These are phyloP conservation scores for Alaudala cheleensis DNA, from an alignment of 2,113 vertebrate genomes.

Conservation along the genomic window DNA sequence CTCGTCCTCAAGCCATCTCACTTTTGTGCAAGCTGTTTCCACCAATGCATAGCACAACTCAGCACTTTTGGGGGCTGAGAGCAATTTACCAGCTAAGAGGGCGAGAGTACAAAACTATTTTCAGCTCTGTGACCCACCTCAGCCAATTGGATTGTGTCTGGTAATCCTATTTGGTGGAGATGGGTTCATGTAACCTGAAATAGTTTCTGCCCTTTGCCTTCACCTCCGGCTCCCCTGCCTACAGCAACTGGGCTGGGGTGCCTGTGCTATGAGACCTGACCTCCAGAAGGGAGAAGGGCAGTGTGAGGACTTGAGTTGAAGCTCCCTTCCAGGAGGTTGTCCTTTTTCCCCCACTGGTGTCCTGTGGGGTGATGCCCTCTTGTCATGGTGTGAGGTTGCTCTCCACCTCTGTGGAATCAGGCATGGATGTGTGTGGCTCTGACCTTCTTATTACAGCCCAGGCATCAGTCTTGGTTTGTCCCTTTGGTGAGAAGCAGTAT, in stretches of 20 bases:
- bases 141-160: slow-evolving; percentile 50
- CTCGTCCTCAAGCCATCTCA: background rate
- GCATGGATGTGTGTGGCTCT: background rate
- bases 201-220: slow-evolving; percentile 38
- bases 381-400: background rate
- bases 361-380: fast-evolving
- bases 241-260: fast-evolving
- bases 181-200: slow-evolving; percentile 25
- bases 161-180: slow-evolving; percentile 63
- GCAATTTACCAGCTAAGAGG: slow-evolving; percentile 56
- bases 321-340: background rate
- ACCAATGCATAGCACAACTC: background rate
- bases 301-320: background rate
- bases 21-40: background rate
- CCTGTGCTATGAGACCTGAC: background rate
- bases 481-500: background rate
- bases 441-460: background rate
- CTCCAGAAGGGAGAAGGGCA: background rate
- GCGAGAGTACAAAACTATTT: slow-evolving; percentile 58
- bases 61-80: slow-evolving; percentile 44
- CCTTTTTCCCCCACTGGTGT: background rate
- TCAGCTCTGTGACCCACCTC: slow-evolving; percentile 11
- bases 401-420: background rate
- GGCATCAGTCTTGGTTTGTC: background rate
- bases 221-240: background rate